Conservation (phyloP, 1,140 invertebrate genomes). For the Drosophila simulans region DNA sequence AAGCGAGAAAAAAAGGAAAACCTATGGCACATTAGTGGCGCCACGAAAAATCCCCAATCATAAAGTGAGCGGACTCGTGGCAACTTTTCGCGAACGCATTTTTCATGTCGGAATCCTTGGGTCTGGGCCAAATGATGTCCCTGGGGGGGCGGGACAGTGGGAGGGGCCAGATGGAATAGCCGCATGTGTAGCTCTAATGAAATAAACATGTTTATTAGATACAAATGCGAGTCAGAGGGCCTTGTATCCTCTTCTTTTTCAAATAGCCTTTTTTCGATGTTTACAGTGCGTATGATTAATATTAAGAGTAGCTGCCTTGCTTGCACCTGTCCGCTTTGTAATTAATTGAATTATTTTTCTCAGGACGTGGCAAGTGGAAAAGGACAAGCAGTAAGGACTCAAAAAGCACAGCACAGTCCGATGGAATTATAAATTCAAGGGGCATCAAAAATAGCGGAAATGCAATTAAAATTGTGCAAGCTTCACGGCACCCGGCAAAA, state of each 20-base stretch:
- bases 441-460: conserved; percentile 80
- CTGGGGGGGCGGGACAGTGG: conserved; percentile 42
- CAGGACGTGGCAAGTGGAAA: conserved; percentile 56
- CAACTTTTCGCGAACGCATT: conserved; percentile 80
- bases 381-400: conserved; percentile 1
- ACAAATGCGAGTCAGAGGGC: conserved; percentile 61
- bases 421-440: conserved; percentile 74
- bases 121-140: conserved; percentile 72
- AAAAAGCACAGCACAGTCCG: conserved; percentile 4
- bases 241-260: neutral
- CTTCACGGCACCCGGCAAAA: conserved; percentile 16
- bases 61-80: conserved; percentile 56
- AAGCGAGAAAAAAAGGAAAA: conserved; percentile 17
- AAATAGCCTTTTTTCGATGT: conserved; percentile 6
- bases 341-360: conserved; percentile 82
- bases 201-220: conserved; percentile 83
- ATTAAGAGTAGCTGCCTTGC: conserved; percentile 64
- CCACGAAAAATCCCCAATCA: conserved; percentile 74
- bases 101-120: conserved; percentile 78
- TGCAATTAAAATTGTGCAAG: conserved; percentile 75
- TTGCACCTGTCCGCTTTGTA: conserved; percentile 76
- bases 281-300: conserved; percentile 75
- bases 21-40: conserved; percentile 72
- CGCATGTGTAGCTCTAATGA: conserved; percentile 76
- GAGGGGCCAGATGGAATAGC: conserved; percentile 44